Conservation (phyloP, 2,113 vertebrate genomes). For the Neotoma lepida region DNA sequence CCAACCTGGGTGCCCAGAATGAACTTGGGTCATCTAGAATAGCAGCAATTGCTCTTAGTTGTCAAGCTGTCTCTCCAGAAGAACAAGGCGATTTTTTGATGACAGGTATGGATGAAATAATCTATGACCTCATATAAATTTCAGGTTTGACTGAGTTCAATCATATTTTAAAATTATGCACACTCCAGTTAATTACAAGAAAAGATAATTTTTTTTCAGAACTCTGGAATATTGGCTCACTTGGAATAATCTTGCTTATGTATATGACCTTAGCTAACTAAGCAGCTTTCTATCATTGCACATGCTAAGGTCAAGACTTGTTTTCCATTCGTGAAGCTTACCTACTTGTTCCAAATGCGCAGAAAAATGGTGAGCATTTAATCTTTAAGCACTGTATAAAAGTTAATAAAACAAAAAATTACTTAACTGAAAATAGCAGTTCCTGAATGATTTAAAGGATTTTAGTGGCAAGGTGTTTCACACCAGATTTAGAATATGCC, state of each 20-base stretch:
- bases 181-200: constrained; percentile 13
- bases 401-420: constrained; percentile 5
- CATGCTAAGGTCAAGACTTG: not conserved
- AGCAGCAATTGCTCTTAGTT: not conserved
- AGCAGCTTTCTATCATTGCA: not conserved
- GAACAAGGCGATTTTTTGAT: not conserved
- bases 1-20: not conserved
- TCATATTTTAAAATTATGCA: constrained; percentile 38
- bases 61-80: not conserved
- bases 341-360: not conserved
- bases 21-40: not conserved
- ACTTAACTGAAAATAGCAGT: constrained; percentile 26
- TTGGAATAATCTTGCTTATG: not conserved
- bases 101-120: not conserved
- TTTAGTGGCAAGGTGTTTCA: constrained; percentile 20
- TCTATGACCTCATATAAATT: not conserved
- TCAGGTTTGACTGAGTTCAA: not conserved
- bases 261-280: not conserved
- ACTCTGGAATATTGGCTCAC: not conserved
- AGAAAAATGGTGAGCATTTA: not conserved
- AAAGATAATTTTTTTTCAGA: not conserved
- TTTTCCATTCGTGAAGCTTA: constrained; percentile 2
- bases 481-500: not conserved
- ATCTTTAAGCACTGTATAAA: constrained; percentile 9
- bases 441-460: constrained; percentile 11